Conservation (phyloP, 2,888 invertebrate genomes). For the Coelinius sp. region DNA sequence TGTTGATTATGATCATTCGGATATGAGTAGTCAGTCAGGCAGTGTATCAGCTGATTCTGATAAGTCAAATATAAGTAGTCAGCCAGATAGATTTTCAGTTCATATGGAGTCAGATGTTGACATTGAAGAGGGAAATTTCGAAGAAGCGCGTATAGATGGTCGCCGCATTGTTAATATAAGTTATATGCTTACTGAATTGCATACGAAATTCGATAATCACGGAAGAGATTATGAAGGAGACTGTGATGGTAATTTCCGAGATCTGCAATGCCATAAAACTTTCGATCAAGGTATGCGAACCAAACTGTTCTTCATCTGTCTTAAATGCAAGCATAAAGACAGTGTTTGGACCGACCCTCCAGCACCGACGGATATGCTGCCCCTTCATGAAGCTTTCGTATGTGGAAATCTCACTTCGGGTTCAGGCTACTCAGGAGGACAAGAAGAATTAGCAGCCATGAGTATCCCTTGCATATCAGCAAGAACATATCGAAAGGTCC, state of each 20-base stretch:
- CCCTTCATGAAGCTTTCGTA: conserved; percentile 22
- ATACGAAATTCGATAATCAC: not conserved
- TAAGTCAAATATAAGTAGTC: too few relatives aligned
- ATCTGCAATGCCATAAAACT: not conserved
- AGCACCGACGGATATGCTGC: not conserved
- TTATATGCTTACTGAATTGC: not conserved
- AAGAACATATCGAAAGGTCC: conserved; percentile 18
- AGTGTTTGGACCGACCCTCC: conserved; percentile 11
- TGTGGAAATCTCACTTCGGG: conserved; percentile 23
- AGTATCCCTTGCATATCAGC: conserved; percentile 18
- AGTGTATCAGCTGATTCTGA: too few relatives aligned
- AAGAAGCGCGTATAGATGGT: not conserved
- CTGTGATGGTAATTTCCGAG: not conserved
- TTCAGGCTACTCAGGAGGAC: conserved; percentile 17
- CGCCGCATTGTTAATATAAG: not conserved
- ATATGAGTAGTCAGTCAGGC: too few relatives aligned
- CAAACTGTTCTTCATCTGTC: conserved; percentile 17
- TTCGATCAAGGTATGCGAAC: conserved; percentile 6
- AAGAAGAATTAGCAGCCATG: conserved; percentile 33
- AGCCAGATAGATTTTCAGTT: too few relatives aligned
- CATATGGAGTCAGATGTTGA: too few relatives aligned
- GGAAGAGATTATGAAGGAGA: not conserved
- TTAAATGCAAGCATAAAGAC: conserved; percentile 15
- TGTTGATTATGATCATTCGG: too few relatives aligned
- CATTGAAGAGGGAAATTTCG: too few relatives aligned